Conservation (phyloP, 2,888 invertebrate species). For the Tenthredo scrophulariae region DNA sequence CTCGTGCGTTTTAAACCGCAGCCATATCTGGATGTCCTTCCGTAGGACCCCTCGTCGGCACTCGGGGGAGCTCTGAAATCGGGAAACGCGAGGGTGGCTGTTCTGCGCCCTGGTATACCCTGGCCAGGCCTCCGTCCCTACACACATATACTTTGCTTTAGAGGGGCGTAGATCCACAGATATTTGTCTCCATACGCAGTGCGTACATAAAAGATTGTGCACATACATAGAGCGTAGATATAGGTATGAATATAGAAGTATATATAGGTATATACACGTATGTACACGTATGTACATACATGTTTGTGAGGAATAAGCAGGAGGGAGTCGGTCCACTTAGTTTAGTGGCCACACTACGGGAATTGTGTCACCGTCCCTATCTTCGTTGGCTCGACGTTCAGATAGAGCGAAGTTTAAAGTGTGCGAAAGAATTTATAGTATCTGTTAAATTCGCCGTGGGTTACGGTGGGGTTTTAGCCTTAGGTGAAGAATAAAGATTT, state of each 20-base stretch:
- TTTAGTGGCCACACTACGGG: slow-evolving; percentile 47
- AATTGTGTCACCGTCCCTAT: slow-evolving; percentile 51
- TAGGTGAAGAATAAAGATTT: slow-evolving; percentile 35
- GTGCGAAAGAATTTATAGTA: slow-evolving; percentile 47
- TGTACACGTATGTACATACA: not conserved
- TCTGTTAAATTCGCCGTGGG: slow-evolving; percentile 40
- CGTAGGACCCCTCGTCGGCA: slow-evolving; percentile 66
- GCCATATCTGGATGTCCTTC: slow-evolving; percentile 74
- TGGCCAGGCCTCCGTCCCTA: not conserved
- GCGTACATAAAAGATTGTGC: slow-evolving; percentile 12
- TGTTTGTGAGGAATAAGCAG: slow-evolving; percentile 11
- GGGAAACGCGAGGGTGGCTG: slow-evolving; percentile 51
- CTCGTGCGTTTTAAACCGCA: slow-evolving; percentile 75
- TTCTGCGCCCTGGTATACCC: slow-evolving; percentile 30
- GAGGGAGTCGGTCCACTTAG: slow-evolving; percentile 46
- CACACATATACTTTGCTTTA: slow-evolving; percentile 29
- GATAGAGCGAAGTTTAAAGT: slow-evolving; percentile 46
- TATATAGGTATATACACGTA: not conserved
- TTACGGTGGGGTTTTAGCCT: not conserved
- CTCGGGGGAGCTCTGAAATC: slow-evolving; percentile 53
- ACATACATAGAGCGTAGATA: not conserved
- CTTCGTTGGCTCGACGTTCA: slow-evolving; percentile 20
- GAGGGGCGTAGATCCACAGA: slow-evolving; percentile 40
- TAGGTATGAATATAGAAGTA: not conserved
- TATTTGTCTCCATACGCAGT: slow-evolving; percentile 24